Evolutionary conservation across 2,113 vertebrate genomes (phyloP), one percentile per base, ranked within the genome.

Genomic region (Rousettus leschenaultii): DNA sequence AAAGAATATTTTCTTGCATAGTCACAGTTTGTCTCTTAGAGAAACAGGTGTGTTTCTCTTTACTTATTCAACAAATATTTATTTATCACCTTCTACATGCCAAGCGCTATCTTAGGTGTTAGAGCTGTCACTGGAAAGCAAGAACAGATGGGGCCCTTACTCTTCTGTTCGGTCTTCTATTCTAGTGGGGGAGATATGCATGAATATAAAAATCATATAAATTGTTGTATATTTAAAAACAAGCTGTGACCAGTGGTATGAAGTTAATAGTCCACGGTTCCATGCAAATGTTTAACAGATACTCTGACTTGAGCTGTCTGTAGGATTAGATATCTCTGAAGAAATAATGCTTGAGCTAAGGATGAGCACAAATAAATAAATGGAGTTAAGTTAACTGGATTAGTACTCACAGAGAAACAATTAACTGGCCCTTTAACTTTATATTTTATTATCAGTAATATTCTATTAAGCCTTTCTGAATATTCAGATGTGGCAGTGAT

Each of bases 1-100:
- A 92, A 95, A 97, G 21, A 59, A 53, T 87, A 66, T 5, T 79
- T 95, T 79, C 51, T 90, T 87, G 45, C 59, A 80, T 57, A 53
- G 4, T 68, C 33, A 13, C 51, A 83, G 79, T 66, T 66, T 57
- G 15, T 89, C 38, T 68, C 80, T 68, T 40, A 70, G 86, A 7
- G 65, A 96, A 84, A 92, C 88, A 94, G 91, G 93, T 92, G 35
- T 92, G 57, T 84, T 96, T 97, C 93, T 92, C 61, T 89, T 74
- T 90, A 78, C 68, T 74, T 86, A 68, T 53, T 83, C 75, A 94
- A 45, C 75, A 96, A 79, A 94, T 95, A 95, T 96, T 97, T 97
- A 94, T 85, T 90, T 90, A 95, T 70, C 43, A 80, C 91, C 65
- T 94, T 94, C 48, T 48, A 35, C 26, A 38, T 83, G 75, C 90